phyloP scores from a whole-genome alignment of 2,888 invertebrate genomes.

The Eristalinus sepulchralis region DNA sequence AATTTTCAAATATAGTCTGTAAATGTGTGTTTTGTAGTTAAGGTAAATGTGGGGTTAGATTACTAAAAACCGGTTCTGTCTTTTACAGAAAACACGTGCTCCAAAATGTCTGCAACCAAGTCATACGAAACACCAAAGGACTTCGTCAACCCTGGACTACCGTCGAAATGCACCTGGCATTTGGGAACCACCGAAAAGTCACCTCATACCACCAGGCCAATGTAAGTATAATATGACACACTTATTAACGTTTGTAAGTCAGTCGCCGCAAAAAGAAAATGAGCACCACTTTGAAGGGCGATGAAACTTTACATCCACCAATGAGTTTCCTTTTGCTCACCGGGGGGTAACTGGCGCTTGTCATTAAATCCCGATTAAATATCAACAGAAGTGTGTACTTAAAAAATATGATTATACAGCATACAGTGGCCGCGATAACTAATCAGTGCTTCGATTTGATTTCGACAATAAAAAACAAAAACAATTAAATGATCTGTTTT shows the following conservation, averaged over 20 bases:
- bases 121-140: constrained; percentile 73
- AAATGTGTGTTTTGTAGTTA: background rate
- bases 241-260: no score
- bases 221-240: constrained; percentile 71
- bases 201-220: constrained; percentile 75
- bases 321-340: background rate
- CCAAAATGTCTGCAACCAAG: constrained; percentile 58
- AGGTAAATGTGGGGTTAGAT: background rate
- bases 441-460: background rate
- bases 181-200: constrained; percentile 75
- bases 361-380: background rate
- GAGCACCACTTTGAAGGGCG: no score
- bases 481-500: background rate
- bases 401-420: background rate
- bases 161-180: constrained; percentile 79
- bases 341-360: background rate
- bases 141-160: constrained; percentile 77
- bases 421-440: background rate
- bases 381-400: background rate
- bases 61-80: background rate
- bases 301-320: no score
- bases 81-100: constrained; percentile 6
- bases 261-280: no score
- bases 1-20: background rate
- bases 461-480: background rate